Base-by-base conservation (phyloP, 2,113 vertebrate genomes). In the Bos javanicus region DNA sequence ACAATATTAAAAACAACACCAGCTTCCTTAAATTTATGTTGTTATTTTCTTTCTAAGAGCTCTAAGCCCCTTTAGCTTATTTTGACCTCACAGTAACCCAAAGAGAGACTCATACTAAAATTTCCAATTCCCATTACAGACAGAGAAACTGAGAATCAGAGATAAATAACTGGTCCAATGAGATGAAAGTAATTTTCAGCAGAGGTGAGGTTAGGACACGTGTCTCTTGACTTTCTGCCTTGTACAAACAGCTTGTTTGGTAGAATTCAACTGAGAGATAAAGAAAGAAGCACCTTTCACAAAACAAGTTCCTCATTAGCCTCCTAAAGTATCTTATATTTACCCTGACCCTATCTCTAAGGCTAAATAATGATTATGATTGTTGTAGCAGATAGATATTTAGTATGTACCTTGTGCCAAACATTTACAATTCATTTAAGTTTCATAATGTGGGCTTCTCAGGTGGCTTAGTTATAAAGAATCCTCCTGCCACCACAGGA, bases 1-100 rank as follows among this genome's bases (percentile, higher is more conserved):
- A 71, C 64, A 95, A 57, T 59, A 95, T 96, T 94, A 71, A 95
- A 96, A 97, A 88, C 82, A 81, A 84, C 48, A 94, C 43, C 30
- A 84, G 56, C 33, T 91, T 96, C 83, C 82, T 91, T 64, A 94
- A 91, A 97, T 87, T 84, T 91, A 80, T 74, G 64, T 87, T 80
- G 59, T 52, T 52, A 80, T 85, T 96, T 95, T 90, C 71, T 93
- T 95, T 85, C 82, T 33, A 94, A 95, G 33, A 92, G 13, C n/a
- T 64, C 48, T 86, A 36, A 86, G 91, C 80, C 9, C 16, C 87
- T 83, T 95, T 48, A 92, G n/a, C 16, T 95, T 46, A 89, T 93
- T 96, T 85, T 94, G 78, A 94, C 81, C 56, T 95, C 46, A 56
- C 6, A 84, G 14, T 23, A 81, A 59, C 76, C 36, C 50, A 28